Percentiles rank a stretch among this genome's conserved stretches.
Evolutionary conservation across 2,797 vertebrate genomes (phyloP).

Genomic region (Crocodylus rhombifer): DNA sequence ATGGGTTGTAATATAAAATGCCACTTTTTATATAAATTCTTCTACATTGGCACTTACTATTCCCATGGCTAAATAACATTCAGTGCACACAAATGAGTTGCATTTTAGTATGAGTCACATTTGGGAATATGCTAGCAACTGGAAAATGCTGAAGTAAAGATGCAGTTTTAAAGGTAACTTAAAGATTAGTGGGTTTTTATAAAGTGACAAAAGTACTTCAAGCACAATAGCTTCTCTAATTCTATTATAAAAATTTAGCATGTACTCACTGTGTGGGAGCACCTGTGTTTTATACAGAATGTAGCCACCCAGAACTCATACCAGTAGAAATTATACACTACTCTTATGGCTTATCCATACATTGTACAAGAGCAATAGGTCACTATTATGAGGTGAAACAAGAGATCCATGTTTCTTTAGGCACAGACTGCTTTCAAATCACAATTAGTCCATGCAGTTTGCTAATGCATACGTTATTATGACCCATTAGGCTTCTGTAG

Average conservation of each 20-base stretch:
- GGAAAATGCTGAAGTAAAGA: background rate
- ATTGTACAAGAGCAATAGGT: background rate
- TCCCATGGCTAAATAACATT: background rate
- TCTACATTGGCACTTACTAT: fast-evolving
- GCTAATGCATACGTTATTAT: background rate
- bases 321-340: background rate
- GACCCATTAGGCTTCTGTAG: background rate
- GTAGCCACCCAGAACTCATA: background rate
- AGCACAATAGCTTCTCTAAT: background rate
- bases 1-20: background rate
- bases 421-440: background rate
- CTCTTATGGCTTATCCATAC: background rate
- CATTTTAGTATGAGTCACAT: background rate
- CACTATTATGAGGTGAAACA: background rate
- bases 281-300: too few relatives aligned
- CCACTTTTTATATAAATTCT: background rate
- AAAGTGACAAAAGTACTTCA: background rate
- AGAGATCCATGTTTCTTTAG: background rate
- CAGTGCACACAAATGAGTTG: background rate
- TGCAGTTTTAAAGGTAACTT: background rate
- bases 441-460: background rate
- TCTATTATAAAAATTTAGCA: fast-evolving
- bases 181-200: background rate
- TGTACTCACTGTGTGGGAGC: fast-evolving
- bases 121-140: background rate